Evolutionary conservation across 2,113 vertebrate genomes (phyloP).

Genomic region (Lophochroa leadbeateri): DNA sequence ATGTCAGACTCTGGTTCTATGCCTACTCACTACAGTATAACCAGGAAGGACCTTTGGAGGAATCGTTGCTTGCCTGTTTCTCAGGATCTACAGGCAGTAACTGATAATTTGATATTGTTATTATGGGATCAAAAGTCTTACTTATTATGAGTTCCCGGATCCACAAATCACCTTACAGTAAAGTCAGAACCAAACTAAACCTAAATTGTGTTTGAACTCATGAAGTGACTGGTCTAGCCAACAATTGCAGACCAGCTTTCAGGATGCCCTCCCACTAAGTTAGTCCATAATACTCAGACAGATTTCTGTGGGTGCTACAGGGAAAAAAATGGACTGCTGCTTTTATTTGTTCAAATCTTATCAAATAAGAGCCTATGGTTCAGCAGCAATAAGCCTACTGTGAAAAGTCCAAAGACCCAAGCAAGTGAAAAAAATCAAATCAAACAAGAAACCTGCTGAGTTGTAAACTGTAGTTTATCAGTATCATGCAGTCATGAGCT

Average conservation of each 20-base stretch:
- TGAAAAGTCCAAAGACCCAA: slow-evolving; percentile 17
- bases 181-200: background rate
- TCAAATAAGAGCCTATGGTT: slow-evolving; percentile 5
- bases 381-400: background rate
- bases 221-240: background rate
- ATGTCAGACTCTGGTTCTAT: background rate
- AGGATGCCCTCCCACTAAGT: background rate
- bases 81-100: background rate
- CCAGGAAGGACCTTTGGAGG: background rate
- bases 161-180: background rate
- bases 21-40: background rate
- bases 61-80: background rate
- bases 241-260: accelerated
- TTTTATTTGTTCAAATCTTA: background rate
- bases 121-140: background rate
- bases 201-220: background rate
- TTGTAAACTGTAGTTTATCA: slow-evolving; percentile 60
- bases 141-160: background rate
- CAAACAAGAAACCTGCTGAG: slow-evolving; percentile 39
- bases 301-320: background rate
- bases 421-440: slow-evolving; percentile 27
- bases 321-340: background rate
- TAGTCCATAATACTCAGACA: background rate
- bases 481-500: slow-evolving; percentile 38
- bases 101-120: background rate